Base-by-base conservation (phyloP, 2,888 invertebrate genomes). In the Eupithecia abbreviata region DNA sequence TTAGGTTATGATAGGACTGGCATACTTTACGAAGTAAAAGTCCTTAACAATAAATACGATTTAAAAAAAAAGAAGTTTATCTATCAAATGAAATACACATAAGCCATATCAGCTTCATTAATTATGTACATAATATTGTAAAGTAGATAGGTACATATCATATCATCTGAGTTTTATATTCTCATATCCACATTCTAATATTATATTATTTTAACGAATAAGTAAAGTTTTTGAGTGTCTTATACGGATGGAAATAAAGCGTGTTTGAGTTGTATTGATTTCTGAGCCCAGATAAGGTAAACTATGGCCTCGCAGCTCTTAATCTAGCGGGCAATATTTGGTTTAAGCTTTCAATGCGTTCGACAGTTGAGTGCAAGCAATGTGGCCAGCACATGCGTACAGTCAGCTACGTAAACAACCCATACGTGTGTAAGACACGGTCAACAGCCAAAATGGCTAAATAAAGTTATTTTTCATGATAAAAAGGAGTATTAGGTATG, bases 321-420 rank as follows among this genome's bases (percentile, higher is more conserved):
- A 84, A 81, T 84, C 86, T 86, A 85, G 55, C 55, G 82, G 84
- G 78, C 84, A 85, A 83, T 88, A 86, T 88, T 86, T 88, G 83
- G 86, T 84, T 85, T 84, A 84, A 88, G 87, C 88, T 89, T 87
- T 87, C 88, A 88, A 88, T 88, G 85, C 83, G 85, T 84, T 74
- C 81, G 82, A 81, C 86, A 82, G 85, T 87, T 84, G 84, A 85
- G 81, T 89, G 86, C 91, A 92, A 93, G 86, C 91, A 92, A 93
- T 92, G 89, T 93, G 93, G 91, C 82, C 80, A 85, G 85, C 93
- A 93, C 90, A 91, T 93, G 93, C 88, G 86, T 81, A 78, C 85
- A 78, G 81, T 71, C 73, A 43, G 69, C 76, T 67, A 67, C 18
- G 76, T 81, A 81, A 81, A 81, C 74, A 65, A 71, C 4, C 18